Percentiles rank a stretch among this genome's conserved stretches.
Conservation (phyloP, 2,888 invertebrate species). For the Dicycla oo region DNA sequence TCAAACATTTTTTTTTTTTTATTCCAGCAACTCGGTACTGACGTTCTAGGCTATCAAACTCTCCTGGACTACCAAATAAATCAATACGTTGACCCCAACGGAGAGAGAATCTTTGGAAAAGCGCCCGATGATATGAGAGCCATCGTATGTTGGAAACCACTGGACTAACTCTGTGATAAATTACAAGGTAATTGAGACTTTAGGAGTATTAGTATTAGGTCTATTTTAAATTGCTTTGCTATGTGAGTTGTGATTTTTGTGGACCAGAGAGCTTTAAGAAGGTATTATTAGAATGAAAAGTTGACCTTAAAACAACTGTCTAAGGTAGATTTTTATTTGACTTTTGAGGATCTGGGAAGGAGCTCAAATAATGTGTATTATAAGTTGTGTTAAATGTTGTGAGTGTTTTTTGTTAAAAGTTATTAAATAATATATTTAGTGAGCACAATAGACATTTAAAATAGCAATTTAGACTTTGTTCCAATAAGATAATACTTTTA, state of each 20-base stretch:
- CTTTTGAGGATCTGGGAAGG: background rate
- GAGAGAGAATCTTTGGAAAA: constrained; percentile 93
- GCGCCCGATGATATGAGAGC: constrained; percentile 95
- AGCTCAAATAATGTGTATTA: constrained; percentile 3
- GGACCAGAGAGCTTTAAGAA: constrained; percentile 10
- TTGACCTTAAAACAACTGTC: background rate
- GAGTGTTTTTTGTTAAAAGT: constrained; percentile 6
- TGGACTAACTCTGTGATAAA: constrained; percentile 72
- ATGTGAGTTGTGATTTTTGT: constrained; percentile 3
- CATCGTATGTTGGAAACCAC: constrained; percentile 94
- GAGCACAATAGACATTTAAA: background rate
- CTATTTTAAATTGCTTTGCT: constrained; percentile 22
- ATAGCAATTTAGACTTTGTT: constrained; percentile 5
- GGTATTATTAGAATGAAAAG: background rate
- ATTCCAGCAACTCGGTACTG: constrained; percentile 94
- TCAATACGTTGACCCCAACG: constrained; percentile 93
- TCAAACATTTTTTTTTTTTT: no score
- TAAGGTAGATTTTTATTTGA: constrained; percentile 14
- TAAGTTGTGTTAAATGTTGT: constrained; percentile 2
- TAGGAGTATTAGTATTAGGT: background rate
- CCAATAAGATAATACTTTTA: background rate
- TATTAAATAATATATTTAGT: background rate
- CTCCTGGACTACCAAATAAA: constrained; percentile 95
- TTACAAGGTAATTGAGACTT: constrained; percentile 24
- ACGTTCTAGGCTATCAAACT: constrained; percentile 94